Evolutionary conservation across 1,140 invertebrate species (phyloP), one percentile per base, ranked within the genome.

Genomic region (Drosophila kohkoa): DNA sequence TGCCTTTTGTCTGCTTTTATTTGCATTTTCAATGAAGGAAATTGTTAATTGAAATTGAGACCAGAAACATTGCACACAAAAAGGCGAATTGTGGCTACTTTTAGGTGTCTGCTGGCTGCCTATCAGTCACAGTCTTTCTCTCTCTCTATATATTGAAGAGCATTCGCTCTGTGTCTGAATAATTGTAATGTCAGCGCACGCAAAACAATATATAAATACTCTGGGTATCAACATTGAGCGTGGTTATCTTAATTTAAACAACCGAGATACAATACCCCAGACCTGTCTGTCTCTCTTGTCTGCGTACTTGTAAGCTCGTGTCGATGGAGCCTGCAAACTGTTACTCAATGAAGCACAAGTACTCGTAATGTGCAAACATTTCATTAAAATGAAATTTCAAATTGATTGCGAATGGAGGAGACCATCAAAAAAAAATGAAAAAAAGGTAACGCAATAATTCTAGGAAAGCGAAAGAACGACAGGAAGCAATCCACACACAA

Each of bases 21-120:
- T 86, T 85, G 79, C 82, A 85, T 85, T 69, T 49, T 48, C 66
- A 81, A 77, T 55, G 15, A 52, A 52, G 49, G 49, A 81, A 86
- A 81, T 79, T 75, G 75, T 62, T 72, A 78, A 81, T 75, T 71
- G 32, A 20, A 75, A 79, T 69, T 62, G 52, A 43, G 62, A 49
- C 49, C 46, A 71, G 63, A 60, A 41, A 45, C 5, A 41, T 41
- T 41, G 15, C 13, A 58, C 10, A 38, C 6, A 63, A 74, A 58
- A 15, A 8, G 6, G 70, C 20, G 28, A 58, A 68, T 46, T 30
- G 51, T 32, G n/a, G 51, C 28, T 32, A 52, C 51, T 52, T 52
- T 46, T 55, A 25, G 11, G 4, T 62, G 25, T 35, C 30, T 38
- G 10, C 10, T 45, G 45, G 32, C 5, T 45, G 49, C 16, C 45